Conservation (phyloP, 2,888 invertebrate genomes). For the Scotopteryx bipunctaria region DNA sequence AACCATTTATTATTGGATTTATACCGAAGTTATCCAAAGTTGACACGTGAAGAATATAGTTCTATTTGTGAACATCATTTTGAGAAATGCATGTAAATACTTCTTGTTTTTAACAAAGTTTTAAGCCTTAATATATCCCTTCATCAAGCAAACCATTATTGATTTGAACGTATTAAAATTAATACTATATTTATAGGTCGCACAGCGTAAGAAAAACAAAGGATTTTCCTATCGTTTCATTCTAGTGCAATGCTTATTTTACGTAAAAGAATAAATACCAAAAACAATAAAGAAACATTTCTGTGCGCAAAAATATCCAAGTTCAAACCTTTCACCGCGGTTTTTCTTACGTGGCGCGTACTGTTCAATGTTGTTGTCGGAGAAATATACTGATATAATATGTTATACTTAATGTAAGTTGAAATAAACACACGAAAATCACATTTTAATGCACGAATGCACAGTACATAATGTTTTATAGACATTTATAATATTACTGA, state of each 20-base stretch:
- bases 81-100: conserved; percentile 2
- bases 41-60: conserved; percentile 47
- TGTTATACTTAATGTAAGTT: conserved; percentile 5
- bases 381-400: not conserved
- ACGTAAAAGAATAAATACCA: no score
- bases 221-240: no score
- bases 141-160: not conserved
- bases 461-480: not conserved
- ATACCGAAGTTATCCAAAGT: conserved; percentile 65
- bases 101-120: conserved; percentile 11
- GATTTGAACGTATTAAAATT: no score
- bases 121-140: conserved; percentile 16
- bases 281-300: no score
- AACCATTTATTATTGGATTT: conserved; percentile 41
- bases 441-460: conserved; percentile 5
- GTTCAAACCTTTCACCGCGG: no score
- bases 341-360: no score
- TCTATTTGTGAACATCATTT: conserved; percentile 28
- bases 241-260: no score
- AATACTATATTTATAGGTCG: no score
- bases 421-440: not conserved
- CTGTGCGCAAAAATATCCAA: no score
- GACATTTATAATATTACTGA: not conserved
- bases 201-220: no score
- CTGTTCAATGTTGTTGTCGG: no score